Base-by-base conservation (phyloP, 2,113 vertebrate genomes). In the Sinocyclocheilus rhinocerous region DNA sequence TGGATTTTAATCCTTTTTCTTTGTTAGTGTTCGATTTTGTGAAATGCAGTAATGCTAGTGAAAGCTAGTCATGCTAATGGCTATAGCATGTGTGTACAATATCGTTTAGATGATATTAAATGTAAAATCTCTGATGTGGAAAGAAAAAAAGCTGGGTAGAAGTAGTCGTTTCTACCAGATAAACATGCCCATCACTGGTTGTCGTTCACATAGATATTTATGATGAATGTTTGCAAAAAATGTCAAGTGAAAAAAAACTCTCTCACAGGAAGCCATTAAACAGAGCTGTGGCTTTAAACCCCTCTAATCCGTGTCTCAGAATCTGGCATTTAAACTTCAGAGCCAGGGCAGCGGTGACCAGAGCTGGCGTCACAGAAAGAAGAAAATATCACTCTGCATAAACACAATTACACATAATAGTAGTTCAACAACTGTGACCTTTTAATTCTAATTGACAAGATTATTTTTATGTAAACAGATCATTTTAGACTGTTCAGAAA, bases 311-410 rank as follows among this genome's bases (percentile, higher is more conserved):
- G 22, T 24, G 39, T 36, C 63, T 76, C 48, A 15, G 70, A 76
- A 45, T 63, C 82, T 89, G 88, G 78, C 88, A 89, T 87, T 85
- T 87, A 16, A 29, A 42, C 29, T 70, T 81, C 57, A 81, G 20
- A 36, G 33, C 59, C 13, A 36, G 1, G 29, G 55, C 22, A 4
- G 13, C 15, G 15, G 42, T 81, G 61, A 50, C 63, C 16, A 63
- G 36, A 45, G 57, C 61, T 24, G 16, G 45, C 45, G 3, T 52
- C 42, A 76, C 4, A 61, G 22, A 22, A 36, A 76, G 13, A 45
- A 18, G n/a, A 29, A 67, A 69, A 81, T 69, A 45, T 50, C 24
- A 50, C 24, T 69, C 7, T 69, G 24, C 61, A 24, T 81, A 81
- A 48, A 69, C 24, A 81, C 7, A 26, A 67, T 81, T 67, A 81